Evolutionary conservation across 2,797 vertebrate genomes (phyloP).

Genomic region (Distichodus sexfasciatus): DNA sequence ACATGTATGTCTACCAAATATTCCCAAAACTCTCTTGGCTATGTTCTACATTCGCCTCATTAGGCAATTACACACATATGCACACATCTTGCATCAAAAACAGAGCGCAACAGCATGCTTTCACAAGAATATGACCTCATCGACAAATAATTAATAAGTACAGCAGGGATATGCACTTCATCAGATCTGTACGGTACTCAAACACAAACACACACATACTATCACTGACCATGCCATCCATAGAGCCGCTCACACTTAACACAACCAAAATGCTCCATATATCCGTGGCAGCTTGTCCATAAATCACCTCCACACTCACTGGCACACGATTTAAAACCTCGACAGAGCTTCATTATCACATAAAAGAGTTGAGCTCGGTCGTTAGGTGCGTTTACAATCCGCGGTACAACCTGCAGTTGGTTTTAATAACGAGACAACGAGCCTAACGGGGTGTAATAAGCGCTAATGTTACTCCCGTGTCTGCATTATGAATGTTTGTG

Average conservation of each 20-base stretch:
- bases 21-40: too few relatives aligned
- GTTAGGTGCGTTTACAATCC: not conserved
- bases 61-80: too few relatives aligned
- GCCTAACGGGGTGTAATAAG: not conserved
- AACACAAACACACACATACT: not conserved
- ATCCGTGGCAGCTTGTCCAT: not conserved
- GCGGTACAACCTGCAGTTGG: not conserved
- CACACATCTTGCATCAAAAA: too few relatives aligned
- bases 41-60: too few relatives aligned
- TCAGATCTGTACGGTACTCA: too few relatives aligned
- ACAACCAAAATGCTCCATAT: not conserved
- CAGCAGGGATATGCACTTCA: too few relatives aligned
- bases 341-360: not conserved
- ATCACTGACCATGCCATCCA: not conserved
- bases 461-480: slow-evolving; percentile 54
- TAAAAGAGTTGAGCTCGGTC: not conserved
- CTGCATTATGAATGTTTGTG: slow-evolving; percentile 74
- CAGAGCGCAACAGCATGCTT: too few relatives aligned
- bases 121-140: too few relatives aligned
- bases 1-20: too few relatives aligned
- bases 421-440: slow-evolving; percentile 4
- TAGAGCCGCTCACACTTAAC: not conserved
- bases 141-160: too few relatives aligned
- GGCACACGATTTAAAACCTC: not conserved
- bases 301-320: not conserved